A percentile compares a stretch with the other conserved stretches of the same genome.
phyloP scores from a whole-genome alignment of 2,888 invertebrate genomes.

The Malacosoma neustria region DNA sequence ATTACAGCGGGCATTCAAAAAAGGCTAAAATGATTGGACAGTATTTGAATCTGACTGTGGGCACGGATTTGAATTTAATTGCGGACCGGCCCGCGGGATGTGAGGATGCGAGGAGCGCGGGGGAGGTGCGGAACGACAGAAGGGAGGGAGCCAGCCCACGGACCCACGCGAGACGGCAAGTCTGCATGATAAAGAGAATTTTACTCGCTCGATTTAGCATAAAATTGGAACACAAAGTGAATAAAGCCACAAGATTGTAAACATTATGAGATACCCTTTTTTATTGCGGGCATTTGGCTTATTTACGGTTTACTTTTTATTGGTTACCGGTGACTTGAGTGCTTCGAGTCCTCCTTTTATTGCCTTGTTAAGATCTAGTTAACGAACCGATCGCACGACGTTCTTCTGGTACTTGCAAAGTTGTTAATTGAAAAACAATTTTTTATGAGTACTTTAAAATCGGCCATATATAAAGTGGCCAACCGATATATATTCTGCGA shows the following conservation, averaged over 20 bases:
- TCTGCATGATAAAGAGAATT: slow-evolving; percentile 70
- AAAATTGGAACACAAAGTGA: slow-evolving; percentile 75
- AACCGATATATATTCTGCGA: no score
- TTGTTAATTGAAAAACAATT: slow-evolving; percentile 48
- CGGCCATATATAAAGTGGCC: no score
- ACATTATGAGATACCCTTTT: slow-evolving; percentile 72
- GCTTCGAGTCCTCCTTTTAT: slow-evolving; percentile 58
- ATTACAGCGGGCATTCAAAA: neutral
- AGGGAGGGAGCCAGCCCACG: slow-evolving; percentile 12
- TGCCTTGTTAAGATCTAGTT: slow-evolving; percentile 71
- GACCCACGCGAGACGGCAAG: slow-evolving; percentile 50
- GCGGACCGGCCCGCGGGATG: neutral
- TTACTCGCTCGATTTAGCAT: slow-evolving; percentile 74
- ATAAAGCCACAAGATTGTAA: slow-evolving; percentile 75
- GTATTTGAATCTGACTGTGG: neutral
- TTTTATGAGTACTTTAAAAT: slow-evolving; percentile 20
- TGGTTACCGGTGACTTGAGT: slow-evolving; percentile 51
- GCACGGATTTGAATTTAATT: neutral
- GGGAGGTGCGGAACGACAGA: slow-evolving; percentile 5
- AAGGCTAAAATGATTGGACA: neutral
- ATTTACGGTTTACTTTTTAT: slow-evolving; percentile 70
- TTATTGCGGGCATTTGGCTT: slow-evolving; percentile 62
- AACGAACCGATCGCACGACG: slow-evolving; percentile 59
- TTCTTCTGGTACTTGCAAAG: slow-evolving; percentile 38
- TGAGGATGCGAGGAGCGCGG: neutral